These are phyloP conservation scores for Globia sparganii DNA, from an alignment of 2,888 invertebrate genomes.

Conservation along the genomic window DNA sequence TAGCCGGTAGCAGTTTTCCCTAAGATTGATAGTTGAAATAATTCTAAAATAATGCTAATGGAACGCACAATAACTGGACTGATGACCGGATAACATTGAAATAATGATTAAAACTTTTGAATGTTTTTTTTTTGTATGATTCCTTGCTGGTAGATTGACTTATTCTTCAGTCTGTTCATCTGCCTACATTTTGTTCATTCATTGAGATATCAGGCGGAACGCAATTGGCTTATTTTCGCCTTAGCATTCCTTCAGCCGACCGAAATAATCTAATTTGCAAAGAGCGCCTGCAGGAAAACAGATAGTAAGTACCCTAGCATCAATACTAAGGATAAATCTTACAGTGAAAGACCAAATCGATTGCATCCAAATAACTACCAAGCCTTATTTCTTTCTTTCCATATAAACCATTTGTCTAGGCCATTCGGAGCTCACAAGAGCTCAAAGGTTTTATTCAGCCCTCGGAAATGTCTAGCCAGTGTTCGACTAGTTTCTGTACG, in stretches of 20 bases:
- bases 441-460: conserved; percentile 23
- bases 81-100: background rate
- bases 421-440: background rate
- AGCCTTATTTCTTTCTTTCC: background rate
- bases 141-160: too few relatives aligned
- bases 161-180: background rate
- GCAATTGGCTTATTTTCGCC: background rate
- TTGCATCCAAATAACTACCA: background rate
- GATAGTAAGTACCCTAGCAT: background rate
- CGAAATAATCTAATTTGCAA: background rate
- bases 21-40: background rate
- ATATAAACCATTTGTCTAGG: background rate
- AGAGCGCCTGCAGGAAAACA: conserved; percentile 13
- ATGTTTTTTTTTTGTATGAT: too few relatives aligned
- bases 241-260: background rate
- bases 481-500: conserved; percentile 6
- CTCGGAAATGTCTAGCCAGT: background rate
- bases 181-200: background rate
- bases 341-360: background rate
- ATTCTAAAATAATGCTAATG: background rate
- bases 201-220: background rate
- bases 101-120: background rate
- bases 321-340: background rate
- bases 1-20: background rate
- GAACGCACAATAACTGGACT: background rate